Evolutionary conservation across 2,888 invertebrate genomes (phyloP), one percentile per base, ranked within the genome.

Genomic region (Ectemnius lituratus): DNA sequence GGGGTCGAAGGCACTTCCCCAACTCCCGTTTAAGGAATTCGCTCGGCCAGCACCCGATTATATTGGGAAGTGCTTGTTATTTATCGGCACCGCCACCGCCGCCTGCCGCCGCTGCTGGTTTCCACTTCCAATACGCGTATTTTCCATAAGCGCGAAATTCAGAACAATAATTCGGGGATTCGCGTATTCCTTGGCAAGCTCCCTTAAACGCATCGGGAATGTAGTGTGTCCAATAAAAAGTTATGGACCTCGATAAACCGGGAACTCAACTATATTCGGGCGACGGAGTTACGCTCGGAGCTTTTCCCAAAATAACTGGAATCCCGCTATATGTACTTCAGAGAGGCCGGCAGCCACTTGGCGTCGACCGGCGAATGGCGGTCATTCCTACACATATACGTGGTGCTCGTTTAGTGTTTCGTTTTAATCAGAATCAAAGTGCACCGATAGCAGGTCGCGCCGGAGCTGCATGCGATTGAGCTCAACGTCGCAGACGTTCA

Each of bases 381-480:
- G 8, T 37, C 11, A 11, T 6, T 37, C 8, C 8, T 37, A 6
- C 37, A 37, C 4, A 37, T 6, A 37, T 37, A 6, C 8, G 37
- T 37, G 8, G 5, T 8, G 8, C 37, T 11, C 5, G 37, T 37
- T 11, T 37, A 37, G 37, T 6, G 11, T 37, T 37, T 6, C 37
- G 69, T 67, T 74, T 76, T 73, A 78, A 73, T 76, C 70, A 65
- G 45, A 62, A 74, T 62, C 68, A 64, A 59, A 63, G 57, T 27
- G 58, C 57, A 61, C 46, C 66, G 57, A 76, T 73, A 57, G 62
- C 69, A 14, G 68, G 65, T 68, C 73, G 72, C 65, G 59, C 57
- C 52, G 52, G 16, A 16, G 52, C n/a, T 63, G 67, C 68, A 59
- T 72, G 57, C 69, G 79, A 78, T 71, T 59, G 72, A 68, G 69